A percentile compares a stretch with the other conserved stretches of the same genome.
Evolutionary conservation across 2,113 vertebrate species (phyloP).

Genomic region (Oreotrochilus melanogaster): DNA sequence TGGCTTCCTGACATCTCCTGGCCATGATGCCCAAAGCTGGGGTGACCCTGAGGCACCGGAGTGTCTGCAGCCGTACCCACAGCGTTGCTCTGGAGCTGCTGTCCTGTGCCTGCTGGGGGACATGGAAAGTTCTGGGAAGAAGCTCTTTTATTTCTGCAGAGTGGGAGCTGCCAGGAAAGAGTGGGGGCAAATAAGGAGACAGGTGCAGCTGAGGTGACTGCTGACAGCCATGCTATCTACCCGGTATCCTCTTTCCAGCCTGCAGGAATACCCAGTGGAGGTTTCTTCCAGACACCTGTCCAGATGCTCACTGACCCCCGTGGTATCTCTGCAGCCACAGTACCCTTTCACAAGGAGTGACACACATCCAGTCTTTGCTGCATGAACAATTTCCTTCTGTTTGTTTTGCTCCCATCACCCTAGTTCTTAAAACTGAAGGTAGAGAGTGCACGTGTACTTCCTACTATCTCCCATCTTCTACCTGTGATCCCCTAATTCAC

Average conservation of each 20-base stretch:
- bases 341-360: background rate
- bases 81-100: fast-evolving
- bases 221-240: background rate
- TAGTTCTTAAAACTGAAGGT: background rate
- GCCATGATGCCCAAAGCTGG: fast-evolving
- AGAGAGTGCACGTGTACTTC: background rate
- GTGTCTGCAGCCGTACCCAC: fast-evolving
- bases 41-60: background rate
- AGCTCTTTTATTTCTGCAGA: background rate
- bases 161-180: fast-evolving
- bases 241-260: background rate
- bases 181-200: too few species aligned
- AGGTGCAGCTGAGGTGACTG: fast-evolving
- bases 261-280: too few species aligned
- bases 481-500: background rate
- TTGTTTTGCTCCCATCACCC: background rate
- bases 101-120: fast-evolving
- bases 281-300: background rate
- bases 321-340: background rate
- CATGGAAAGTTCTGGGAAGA: background rate
- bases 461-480: background rate
- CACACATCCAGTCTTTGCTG: background rate
- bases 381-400: background rate
- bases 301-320: background rate
- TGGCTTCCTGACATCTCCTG: fast-evolving